These are phyloP conservation scores for Gryllus longicercus DNA, from an alignment of 2,888 invertebrate species.

Conservation along the genomic window DNA sequence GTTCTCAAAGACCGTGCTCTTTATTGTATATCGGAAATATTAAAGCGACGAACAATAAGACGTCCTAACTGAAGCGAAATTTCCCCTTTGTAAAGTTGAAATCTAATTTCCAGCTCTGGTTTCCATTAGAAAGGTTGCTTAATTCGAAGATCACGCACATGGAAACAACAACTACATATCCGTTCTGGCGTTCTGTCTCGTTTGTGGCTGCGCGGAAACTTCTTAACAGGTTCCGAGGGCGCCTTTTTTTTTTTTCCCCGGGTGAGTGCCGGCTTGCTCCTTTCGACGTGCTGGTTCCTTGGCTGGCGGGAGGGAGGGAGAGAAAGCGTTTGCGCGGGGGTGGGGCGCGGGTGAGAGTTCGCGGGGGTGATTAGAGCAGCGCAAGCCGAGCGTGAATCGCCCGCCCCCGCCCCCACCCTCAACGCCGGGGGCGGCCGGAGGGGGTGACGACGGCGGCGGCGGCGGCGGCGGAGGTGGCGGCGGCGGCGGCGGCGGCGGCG, in stretches of 20 bases:
- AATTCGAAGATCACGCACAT: not conserved
- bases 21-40: conserved; percentile 7
- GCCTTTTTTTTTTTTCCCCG: not conserved
- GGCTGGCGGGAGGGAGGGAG: not conserved
- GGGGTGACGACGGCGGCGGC: too few species aligned
- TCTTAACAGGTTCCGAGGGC: not conserved
- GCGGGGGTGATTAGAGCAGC: too few species aligned
- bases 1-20: not conserved
- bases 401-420: too few species aligned
- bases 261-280: not conserved
- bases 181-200: not conserved
- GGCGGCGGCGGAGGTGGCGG: too few species aligned
- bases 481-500: too few species aligned
- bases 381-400: too few species aligned
- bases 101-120: not conserved
- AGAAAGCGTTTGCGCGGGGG: not conserved
- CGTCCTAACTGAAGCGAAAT: conserved; percentile 17
- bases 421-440: too few species aligned
- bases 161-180: not conserved
- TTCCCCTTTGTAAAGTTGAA: conserved; percentile 5
- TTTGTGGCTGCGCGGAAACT: not conserved
- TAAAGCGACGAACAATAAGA: conserved; percentile 3
- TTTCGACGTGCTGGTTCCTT: not conserved
- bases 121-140: too few species aligned
- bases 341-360: too few species aligned